Evolutionary conservation across 2,797 vertebrate species (phyloP).

Genomic region (Melanotaenia parkinsoni): DNA sequence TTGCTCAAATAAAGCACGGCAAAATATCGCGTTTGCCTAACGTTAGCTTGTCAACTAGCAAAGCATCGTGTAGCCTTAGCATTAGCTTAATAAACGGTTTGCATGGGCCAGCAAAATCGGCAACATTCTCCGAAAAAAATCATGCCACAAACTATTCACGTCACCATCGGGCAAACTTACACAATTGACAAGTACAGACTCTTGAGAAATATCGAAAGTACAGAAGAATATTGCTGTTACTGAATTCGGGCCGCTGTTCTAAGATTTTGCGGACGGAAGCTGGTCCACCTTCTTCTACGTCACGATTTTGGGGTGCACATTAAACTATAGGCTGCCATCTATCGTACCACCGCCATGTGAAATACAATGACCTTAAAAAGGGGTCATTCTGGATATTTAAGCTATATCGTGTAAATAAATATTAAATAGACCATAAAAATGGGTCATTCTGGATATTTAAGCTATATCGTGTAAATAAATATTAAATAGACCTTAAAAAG

Average conservation of each 20-base stretch:
- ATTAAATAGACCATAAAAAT: neutral
- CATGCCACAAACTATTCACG: neutral
- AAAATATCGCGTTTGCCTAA: neutral
- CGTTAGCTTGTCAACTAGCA: slow-evolving; percentile 10
- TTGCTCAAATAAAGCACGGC: neutral
- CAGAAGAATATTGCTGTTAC: neutral
- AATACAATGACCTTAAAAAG: neutral
- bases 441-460: neutral
- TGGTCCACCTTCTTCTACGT: neutral
- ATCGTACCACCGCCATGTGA: neutral
- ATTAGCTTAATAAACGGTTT: neutral
- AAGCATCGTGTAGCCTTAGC: slow-evolving; percentile 29
- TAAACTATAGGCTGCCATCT: slow-evolving; percentile 10
- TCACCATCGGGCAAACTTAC: slow-evolving; percentile 62
- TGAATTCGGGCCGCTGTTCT: neutral
- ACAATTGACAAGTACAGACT: slow-evolving; percentile 35
- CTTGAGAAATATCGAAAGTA: slow-evolving; percentile 10
- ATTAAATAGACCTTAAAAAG: neutral
- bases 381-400: neutral
- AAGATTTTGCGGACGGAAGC: neutral
- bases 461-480: neutral
- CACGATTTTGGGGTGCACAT: neutral
- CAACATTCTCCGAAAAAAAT: neutral
- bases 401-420: neutral
- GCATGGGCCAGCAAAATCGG: rapidly evolving